Percentiles rank a stretch among this genome's conserved stretches.
Conservation (phyloP, 2,797 vertebrate species). For the Enteromius fasciolatus region DNA sequence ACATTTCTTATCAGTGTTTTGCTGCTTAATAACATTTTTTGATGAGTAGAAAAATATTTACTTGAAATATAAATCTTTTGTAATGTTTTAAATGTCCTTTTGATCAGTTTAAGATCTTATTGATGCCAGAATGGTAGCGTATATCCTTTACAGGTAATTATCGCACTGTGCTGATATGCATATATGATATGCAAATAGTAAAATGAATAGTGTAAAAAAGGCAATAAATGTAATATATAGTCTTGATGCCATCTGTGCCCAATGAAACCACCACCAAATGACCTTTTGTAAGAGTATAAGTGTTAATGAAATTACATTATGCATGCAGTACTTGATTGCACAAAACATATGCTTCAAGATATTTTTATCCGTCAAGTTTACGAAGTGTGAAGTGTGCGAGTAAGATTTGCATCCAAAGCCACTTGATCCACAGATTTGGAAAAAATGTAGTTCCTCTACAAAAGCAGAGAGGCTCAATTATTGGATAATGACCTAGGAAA, state of each 20-base stretch:
- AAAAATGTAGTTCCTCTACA: neutral
- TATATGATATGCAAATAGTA: neutral
- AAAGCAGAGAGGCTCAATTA: constrained; percentile 18
- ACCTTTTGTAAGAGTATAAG: neutral
- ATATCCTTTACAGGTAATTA: neutral
- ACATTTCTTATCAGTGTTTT: neutral
- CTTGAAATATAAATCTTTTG: neutral
- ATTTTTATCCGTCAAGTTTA: constrained; percentile 2
- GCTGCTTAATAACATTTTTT: neutral
- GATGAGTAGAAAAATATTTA: neutral
- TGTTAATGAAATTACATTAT: neutral
- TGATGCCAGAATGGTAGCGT: neutral
- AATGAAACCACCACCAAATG: neutral
- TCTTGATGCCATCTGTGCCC: neutral
- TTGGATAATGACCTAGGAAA: constrained; percentile 46
- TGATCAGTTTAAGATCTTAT: neutral
- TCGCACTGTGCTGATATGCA: neutral
- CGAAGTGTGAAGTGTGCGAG: constrained; percentile 11
- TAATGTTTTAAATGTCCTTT: neutral
- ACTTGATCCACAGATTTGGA: neutral
- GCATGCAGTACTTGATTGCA: constrained; percentile 8
- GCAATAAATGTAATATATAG: neutral
- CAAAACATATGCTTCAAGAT: neutral
- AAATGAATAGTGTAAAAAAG: neutral
- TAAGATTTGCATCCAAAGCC: constrained; percentile 11